Conservation (phyloP, 1,140 invertebrate genomes). For the Drosophila gunungcola region DNA sequence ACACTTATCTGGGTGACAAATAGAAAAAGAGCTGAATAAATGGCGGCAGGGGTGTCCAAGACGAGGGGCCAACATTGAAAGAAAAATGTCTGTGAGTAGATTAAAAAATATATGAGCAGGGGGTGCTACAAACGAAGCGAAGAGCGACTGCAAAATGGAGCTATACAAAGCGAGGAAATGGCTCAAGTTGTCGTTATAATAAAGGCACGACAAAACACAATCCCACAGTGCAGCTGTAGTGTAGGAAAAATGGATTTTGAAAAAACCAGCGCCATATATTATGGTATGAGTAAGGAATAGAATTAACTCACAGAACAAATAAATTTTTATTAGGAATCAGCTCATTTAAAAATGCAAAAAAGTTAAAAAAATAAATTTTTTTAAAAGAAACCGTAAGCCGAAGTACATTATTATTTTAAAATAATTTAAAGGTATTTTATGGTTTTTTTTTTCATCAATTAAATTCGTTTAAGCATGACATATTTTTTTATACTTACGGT, state of each 20-base stretch:
- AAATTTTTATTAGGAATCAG: no score
- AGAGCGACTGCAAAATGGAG: conserved; percentile 56
- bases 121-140: conserved; percentile 30
- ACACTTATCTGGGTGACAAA: conserved; percentile 82
- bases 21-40: conserved; percentile 61
- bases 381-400: no score
- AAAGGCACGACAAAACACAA: conserved; percentile 53
- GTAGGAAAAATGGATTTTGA: background rate
- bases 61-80: conserved; percentile 62
- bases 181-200: conserved; percentile 74
- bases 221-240: conserved; percentile 13
- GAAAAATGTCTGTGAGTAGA: conserved; percentile 78
- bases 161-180: conserved; percentile 70
- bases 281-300: background rate
- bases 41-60: background rate
- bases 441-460: no score
- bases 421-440: no score
- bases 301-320: no score
- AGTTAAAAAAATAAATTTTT: no score
- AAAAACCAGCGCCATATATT: background rate
- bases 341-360: no score
- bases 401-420: no score
- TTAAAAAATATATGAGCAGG: conserved; percentile 59
- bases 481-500: no score
- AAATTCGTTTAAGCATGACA: no score